Base-by-base conservation (phyloP, 2,113 vertebrate species). In the Syngnathus typhle region DNA sequence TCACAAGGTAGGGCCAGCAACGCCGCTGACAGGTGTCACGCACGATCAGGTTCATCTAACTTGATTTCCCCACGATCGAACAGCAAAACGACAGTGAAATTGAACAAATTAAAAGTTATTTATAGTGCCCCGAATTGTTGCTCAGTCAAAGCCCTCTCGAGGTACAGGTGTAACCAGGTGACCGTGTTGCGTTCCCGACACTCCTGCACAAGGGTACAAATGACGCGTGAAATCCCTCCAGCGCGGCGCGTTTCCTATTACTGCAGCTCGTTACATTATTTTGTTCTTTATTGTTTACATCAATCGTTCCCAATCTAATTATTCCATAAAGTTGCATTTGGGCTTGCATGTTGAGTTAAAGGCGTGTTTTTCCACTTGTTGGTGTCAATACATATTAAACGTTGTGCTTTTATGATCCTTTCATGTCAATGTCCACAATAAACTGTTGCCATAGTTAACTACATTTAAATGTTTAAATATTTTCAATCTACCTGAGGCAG, bases 1-100 rank as follows among this genome's bases (percentile, higher is more conserved):
- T 73, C 16, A 41, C 38, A 78, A 86, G 85, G 85, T 88, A 82
- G 83, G 84, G 15, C 46, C 41, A n/a, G 23, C 49, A 11, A 49
- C 3, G 60, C 39, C 56, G 16, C 37, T 23, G 37, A 77, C 79
- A 88, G 84, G 86, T 86, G 79, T 36, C 15, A 2, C 15, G 18
- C 46, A 0, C 8, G 12, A n/a, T 36, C 16, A 19, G 59, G 38
- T 58, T 32, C 11, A 10, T 7, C 52, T 52, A n/a, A 43, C 37
- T 23, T 2, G 1, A 0, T 12, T 9, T 21, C 6, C 52, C 21
- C 36, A 5, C 23, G 13, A 6, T 55, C 27, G 13, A 7, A 32
- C 23, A 12, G 1, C 12, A 1, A 39, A 0, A 0, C 2, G 2
- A 27, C 37, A 9, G 3, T 23, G 52, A 21, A 12, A 1, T 16